Conservation (phyloP, 2,113 vertebrate species). For the Seriola dumerili region DNA sequence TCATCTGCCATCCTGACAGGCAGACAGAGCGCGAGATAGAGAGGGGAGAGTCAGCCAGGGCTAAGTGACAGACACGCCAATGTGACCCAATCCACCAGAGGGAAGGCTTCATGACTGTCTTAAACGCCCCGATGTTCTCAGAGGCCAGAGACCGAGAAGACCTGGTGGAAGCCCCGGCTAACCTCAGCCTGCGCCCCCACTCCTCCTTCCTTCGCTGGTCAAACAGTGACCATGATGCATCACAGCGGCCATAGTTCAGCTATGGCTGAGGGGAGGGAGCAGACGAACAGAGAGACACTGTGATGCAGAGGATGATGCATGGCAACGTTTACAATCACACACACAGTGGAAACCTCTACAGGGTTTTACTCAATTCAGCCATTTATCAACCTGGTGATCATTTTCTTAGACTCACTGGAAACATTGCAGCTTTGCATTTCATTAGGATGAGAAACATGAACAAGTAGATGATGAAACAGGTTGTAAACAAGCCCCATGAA, state of each 20-base stretch:
- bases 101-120: conserved; percentile 56
- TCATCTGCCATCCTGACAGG: conserved; percentile 74
- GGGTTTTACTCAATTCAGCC: too few relatives aligned
- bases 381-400: too few relatives aligned
- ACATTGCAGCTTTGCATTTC: too few relatives aligned
- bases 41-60: conserved; percentile 52
- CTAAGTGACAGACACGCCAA: conserved; percentile 69
- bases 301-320: background rate
- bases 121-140: conserved; percentile 50
- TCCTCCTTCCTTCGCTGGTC: conserved; percentile 26
- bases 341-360: too few relatives aligned
- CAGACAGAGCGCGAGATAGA: conserved; percentile 55
- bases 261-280: background rate
- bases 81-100: conserved; percentile 57
- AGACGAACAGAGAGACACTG: conserved; percentile 7
- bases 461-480: too few relatives aligned
- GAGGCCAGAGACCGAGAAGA: conserved; percentile 44
- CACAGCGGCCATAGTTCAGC: conserved; percentile 11
- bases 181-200: background rate
- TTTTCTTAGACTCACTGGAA: background rate
- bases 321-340: background rate
- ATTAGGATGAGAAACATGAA: too few relatives aligned
- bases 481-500: too few relatives aligned
- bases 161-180: conserved; percentile 12
- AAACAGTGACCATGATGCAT: conserved; percentile 44